Conservation (phyloP, 2,797 vertebrate species). For the Hybognathus amarus region DNA sequence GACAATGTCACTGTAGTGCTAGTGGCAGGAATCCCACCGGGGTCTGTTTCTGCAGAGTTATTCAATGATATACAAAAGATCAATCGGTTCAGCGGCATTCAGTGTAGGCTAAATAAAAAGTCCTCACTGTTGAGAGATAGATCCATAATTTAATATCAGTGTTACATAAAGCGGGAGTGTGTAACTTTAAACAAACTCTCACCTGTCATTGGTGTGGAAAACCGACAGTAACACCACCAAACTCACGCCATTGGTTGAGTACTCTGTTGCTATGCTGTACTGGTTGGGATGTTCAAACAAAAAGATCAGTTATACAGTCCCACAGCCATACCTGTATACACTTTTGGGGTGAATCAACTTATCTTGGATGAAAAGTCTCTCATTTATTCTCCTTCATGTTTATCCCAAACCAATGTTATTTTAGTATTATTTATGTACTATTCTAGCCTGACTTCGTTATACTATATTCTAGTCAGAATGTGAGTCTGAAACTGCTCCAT, state of each 20-base stretch:
- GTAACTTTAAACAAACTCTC: conserved; percentile 9
- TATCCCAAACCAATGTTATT: neutral
- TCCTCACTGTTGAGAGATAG: neutral
- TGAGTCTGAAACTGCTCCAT: too few relatives aligned
- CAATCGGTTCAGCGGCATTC: neutral
- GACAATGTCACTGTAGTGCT: conserved; percentile 34
- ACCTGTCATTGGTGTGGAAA: neutral
- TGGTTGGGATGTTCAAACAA: neutral
- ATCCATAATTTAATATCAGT: conserved; percentile 7
- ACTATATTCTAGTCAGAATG: too few relatives aligned
- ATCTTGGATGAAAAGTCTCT: neutral
- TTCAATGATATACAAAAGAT: conserved; percentile 9
- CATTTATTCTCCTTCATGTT: neutral
- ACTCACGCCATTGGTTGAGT: neutral
- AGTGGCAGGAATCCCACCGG: neutral
- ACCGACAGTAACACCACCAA: neutral
- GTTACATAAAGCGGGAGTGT: neutral
- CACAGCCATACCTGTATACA: neutral
- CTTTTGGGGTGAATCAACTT: neutral
- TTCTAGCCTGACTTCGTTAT: too few relatives aligned
- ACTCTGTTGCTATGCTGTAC: neutral
- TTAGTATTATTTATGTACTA: neutral
- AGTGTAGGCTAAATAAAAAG: neutral
- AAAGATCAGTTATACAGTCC: neutral
- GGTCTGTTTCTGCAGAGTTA: conserved; percentile 15